Evolutionary conservation across 2,113 vertebrate species (phyloP).

Genomic region (Mesocricetus auratus): DNA sequence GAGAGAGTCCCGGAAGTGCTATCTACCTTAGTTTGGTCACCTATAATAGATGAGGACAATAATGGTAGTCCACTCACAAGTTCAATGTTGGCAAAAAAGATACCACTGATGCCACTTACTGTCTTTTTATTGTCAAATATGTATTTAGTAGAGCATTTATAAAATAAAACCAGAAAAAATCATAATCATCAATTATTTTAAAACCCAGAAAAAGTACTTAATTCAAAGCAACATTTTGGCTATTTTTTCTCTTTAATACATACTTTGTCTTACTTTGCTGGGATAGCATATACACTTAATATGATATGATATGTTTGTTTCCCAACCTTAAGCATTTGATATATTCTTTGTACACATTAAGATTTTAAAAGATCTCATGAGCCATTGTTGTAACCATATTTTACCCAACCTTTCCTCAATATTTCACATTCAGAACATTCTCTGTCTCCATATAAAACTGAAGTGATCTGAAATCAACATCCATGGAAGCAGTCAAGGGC

Average conservation of each 20-base stretch:
- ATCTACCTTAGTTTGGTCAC: constrained; percentile 25
- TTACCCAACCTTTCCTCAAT: constrained; percentile 16
- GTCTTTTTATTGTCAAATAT: constrained; percentile 39
- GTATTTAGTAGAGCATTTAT: neutral
- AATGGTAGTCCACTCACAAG: neutral
- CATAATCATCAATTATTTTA: neutral
- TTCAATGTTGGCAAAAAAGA: neutral
- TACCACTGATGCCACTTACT: neutral
- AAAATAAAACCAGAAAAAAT: constrained; percentile 41
- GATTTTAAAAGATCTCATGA: neutral
- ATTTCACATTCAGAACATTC: neutral
- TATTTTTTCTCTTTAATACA: neutral
- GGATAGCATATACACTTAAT: neutral
- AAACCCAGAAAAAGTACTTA: constrained; percentile 51
- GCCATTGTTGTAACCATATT: neutral
- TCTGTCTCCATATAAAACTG: neutral
- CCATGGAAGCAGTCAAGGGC: neutral
- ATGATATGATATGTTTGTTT: neutral
- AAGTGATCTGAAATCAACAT: neutral
- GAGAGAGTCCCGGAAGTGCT: neutral
- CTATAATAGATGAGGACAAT: neutral
- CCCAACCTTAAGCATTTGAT: neutral
- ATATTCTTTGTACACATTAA: constrained; percentile 32
- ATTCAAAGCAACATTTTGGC: constrained; percentile 23
- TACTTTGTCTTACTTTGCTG: constrained; percentile 21